These are phyloP conservation scores for Leptarthrus brevirostris DNA, from an alignment of 2,888 invertebrate genomes.

Conservation along the genomic window DNA sequence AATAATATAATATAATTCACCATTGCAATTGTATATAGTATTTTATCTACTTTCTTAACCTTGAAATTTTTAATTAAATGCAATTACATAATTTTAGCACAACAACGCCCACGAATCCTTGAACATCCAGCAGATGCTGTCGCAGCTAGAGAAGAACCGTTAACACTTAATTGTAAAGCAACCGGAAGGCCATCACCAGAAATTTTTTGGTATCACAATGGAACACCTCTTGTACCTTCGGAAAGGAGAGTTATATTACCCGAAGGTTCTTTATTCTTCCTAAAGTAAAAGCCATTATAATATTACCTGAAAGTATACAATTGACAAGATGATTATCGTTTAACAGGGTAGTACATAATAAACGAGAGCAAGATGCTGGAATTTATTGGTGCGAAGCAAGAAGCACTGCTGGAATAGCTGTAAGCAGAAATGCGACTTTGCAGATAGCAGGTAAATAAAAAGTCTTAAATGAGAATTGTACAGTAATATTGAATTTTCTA, in stretches of 20 bases:
- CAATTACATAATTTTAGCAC: conserved; percentile 57
- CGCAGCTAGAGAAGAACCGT: conserved; percentile 59
- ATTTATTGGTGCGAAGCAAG: conserved; percentile 85
- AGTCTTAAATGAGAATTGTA: too few relatives aligned
- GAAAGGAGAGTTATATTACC: conserved; percentile 59
- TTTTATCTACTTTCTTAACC: too few relatives aligned
- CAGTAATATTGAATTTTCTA: too few relatives aligned
- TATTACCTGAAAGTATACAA: not conserved
- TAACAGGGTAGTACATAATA: conserved; percentile 75
- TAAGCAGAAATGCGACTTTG: conserved; percentile 81
- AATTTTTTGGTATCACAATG: conserved; percentile 60
- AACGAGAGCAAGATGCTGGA: conserved; percentile 80
- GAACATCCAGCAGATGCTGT: conserved; percentile 60
- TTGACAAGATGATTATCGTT: too few relatives aligned
- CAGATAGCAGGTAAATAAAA: conserved; percentile 81
- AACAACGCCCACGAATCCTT: conserved; percentile 59
- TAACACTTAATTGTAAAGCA: conserved; percentile 60
- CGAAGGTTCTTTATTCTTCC: conserved; percentile 59
- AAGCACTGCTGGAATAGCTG: conserved; percentile 78
- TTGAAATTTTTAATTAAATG: too few relatives aligned
- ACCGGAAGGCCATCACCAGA: conserved; percentile 59
- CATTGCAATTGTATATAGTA: too few relatives aligned
- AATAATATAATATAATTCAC: too few relatives aligned
- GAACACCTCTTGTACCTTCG: conserved; percentile 59
- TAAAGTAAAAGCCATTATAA: conserved; percentile 56